Evolutionary conservation across 2,113 vertebrate genomes (phyloP).

Genomic region (Chunga burmeisteri): DNA sequence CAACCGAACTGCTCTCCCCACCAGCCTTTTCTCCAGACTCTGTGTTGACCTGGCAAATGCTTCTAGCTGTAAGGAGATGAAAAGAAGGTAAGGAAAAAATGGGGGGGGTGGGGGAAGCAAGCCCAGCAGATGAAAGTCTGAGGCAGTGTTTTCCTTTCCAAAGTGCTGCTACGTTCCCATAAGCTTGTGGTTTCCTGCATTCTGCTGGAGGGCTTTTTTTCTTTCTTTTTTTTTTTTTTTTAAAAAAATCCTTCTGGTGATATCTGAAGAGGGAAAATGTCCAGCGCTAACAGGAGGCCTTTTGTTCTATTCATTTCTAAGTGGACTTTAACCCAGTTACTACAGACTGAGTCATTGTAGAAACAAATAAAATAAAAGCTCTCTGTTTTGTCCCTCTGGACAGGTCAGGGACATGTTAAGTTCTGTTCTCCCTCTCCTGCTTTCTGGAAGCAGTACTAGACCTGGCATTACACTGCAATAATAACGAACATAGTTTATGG

Average conservation of each 20-base stretch:
- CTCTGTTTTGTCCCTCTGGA: slow-evolving; percentile 72
- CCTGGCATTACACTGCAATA: slow-evolving; percentile 1
- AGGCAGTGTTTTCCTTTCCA: slow-evolving; percentile 74
- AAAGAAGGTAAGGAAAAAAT: slow-evolving; percentile 60
- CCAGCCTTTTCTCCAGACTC: slow-evolving; percentile 6
- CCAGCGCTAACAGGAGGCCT: slow-evolving; percentile 81
- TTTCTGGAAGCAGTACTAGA: slow-evolving; percentile 19
- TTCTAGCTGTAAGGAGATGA: slow-evolving; percentile 56
- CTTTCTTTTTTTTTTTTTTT: not conserved
- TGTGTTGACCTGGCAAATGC: slow-evolving; percentile 24
- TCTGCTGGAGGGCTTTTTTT: slow-evolving; percentile 59
- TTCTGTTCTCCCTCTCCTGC: slow-evolving; percentile 25
- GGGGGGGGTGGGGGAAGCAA: not conserved
- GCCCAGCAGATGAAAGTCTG: slow-evolving; percentile 72
- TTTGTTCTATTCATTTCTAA: slow-evolving; percentile 80
- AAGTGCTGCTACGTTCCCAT: slow-evolving; percentile 72
- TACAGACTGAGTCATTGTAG: slow-evolving; percentile 79
- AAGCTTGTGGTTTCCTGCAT: slow-evolving; percentile 77
- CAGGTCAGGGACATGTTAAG: slow-evolving; percentile 65
- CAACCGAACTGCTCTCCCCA: slow-evolving; percentile 10
- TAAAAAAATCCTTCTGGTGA: slow-evolving; percentile 75
- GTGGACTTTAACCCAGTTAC: slow-evolving; percentile 83
- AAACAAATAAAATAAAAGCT: slow-evolving; percentile 80
- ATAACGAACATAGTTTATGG: slow-evolving; percentile 45
- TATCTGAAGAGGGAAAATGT: slow-evolving; percentile 81